phyloP scores from a whole-genome alignment of 2,888 invertebrate genomes.

The Pediacus dermestoides region DNA sequence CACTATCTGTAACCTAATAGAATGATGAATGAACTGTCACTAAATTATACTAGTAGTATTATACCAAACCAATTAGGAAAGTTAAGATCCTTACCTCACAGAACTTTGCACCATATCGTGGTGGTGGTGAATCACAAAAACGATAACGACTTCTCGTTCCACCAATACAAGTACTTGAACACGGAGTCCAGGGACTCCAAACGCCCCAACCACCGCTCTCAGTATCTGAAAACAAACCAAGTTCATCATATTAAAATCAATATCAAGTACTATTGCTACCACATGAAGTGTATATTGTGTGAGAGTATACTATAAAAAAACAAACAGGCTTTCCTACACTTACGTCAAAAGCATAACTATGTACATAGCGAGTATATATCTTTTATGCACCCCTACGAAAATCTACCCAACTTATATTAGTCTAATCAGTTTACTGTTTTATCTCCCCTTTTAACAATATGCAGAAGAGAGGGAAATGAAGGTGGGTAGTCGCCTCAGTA shows the following conservation, averaged over 20 bases:
- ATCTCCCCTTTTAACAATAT: conserved; percentile 8
- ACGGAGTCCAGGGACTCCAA: conserved; percentile 84
- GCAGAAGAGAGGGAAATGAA: no score
- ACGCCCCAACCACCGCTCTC: conserved; percentile 60
- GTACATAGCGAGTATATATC: neutral
- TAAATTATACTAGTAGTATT: no score
- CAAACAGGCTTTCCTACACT: no score
- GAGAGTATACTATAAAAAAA: no score
- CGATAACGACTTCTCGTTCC: conserved; percentile 80
- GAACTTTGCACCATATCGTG: conserved; percentile 83
- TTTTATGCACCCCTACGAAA: conserved; percentile 6
- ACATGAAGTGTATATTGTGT: no score
- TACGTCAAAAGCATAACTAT: conserved; percentile 1
- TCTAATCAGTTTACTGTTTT: conserved; percentile 7
- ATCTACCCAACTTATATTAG: conserved; percentile 3
- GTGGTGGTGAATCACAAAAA: conserved; percentile 84
- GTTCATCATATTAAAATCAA: neutral
- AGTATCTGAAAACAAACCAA: conserved; percentile 4
- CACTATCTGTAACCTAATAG: no score
- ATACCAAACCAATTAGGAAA: neutral
- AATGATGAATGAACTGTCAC: no score
- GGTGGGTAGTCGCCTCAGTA: no score
- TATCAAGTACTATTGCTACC: no score
- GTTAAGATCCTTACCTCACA: conserved; percentile 64
- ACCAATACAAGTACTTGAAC: conserved; percentile 71